These are phyloP conservation scores for Poecilia latipinna DNA, from an alignment of 2,113 vertebrate species.

Conservation along the genomic window DNA sequence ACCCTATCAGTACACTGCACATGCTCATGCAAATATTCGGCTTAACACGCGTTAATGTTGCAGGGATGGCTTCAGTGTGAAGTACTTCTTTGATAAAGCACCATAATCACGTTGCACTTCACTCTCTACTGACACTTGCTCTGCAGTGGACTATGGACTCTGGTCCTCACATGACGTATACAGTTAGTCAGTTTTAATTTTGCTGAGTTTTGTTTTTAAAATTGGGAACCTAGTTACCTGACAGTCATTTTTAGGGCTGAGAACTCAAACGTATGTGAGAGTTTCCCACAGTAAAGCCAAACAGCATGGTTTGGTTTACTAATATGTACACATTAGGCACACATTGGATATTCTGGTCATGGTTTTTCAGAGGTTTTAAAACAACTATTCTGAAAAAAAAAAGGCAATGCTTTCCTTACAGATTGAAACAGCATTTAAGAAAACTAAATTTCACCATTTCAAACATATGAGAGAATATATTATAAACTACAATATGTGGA, in stretches of 20 bases:
- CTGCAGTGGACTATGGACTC: conserved; percentile 44
- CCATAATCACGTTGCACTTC: conserved; percentile 58
- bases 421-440: not conserved
- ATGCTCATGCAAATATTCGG: conserved; percentile 33
- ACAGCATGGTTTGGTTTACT: not conserved
- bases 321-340: not conserved
- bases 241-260: not conserved
- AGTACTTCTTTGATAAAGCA: conserved; percentile 22
- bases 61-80: not conserved
- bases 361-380: not conserved
- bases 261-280: not conserved
- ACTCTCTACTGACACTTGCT: conserved; percentile 16
- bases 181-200: too few species aligned
- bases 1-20: not conserved
- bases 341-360: not conserved
- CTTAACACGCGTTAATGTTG: conserved; percentile 1
- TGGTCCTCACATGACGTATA: not conserved
- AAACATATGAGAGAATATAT: not conserved
- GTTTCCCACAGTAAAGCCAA: not conserved
- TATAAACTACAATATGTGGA: not conserved
- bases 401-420: not conserved
- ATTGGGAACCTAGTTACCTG: not conserved
- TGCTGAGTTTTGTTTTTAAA: not conserved
- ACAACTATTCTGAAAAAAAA: not conserved
- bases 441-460: not conserved